These are phyloP conservation scores for Drosophila ficusphila DNA, from an alignment of 1,140 invertebrate genomes.

Conservation along the genomic window DNA sequence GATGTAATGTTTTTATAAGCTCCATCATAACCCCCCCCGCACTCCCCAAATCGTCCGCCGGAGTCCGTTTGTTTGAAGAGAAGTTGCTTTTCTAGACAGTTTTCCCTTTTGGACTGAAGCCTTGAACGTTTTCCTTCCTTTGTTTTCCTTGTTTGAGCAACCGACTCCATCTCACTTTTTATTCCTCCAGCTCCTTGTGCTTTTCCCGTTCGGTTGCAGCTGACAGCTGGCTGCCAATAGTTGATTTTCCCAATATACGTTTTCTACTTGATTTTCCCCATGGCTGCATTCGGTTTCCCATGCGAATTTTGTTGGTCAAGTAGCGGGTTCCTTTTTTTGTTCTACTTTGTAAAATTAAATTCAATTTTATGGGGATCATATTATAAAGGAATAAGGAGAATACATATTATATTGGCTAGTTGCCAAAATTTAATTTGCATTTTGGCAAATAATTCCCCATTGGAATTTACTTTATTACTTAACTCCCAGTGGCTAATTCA, in stretches of 20 bases:
- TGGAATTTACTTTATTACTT: slow-evolving; percentile 2
- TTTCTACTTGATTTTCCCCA: slow-evolving; percentile 73
- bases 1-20: slow-evolving; percentile 80
- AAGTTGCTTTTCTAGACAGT: slow-evolving; percentile 47
- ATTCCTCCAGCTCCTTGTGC: slow-evolving; percentile 10
- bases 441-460: neutral
- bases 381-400: too few species aligned
- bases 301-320: slow-evolving; percentile 16
- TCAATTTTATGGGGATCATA: neutral
- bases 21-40: neutral
- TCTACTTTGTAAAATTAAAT: slow-evolving; percentile 13
- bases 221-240: slow-evolving; percentile 80
- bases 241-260: slow-evolving; percentile 76
- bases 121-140: slow-evolving; percentile 46
- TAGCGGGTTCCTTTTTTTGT: slow-evolving; percentile 1
- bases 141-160: slow-evolving; percentile 73
- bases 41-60: neutral
- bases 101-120: slow-evolving; percentile 30
- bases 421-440: too few species aligned
- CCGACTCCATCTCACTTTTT: slow-evolving; percentile 19
- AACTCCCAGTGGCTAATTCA: neutral
- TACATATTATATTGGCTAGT: too few species aligned
- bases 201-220: slow-evolving; percentile 54
- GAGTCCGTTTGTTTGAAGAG: slow-evolving; percentile 56
- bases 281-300: slow-evolving; percentile 43